These are phyloP conservation scores for Galerucella pusilla DNA, from an alignment of 2,888 invertebrate genomes.

Conservation along the genomic window DNA sequence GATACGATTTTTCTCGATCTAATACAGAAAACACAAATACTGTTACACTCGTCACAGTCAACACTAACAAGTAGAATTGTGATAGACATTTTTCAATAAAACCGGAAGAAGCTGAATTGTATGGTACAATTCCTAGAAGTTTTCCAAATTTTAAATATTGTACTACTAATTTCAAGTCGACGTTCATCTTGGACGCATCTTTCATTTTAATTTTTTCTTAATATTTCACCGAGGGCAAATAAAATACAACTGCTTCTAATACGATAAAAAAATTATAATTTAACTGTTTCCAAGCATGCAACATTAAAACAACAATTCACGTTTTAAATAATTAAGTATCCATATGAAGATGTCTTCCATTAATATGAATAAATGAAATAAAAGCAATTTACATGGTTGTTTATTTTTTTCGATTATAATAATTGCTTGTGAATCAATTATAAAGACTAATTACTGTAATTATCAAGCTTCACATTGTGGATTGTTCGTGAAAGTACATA, in stretches of 20 bases:
- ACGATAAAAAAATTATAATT: background rate
- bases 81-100: constrained; percentile 8
- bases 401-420: background rate
- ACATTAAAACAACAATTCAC: background rate
- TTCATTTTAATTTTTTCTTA: background rate
- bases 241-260: background rate
- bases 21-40: constrained; percentile 9
- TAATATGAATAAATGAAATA: background rate
- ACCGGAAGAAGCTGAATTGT: background rate
- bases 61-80: background rate
- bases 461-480: too few relatives aligned
- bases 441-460: background rate
- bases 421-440: background rate
- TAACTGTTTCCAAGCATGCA: constrained; percentile 1
- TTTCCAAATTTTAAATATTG: constrained; percentile 12
- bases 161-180: constrained; percentile 19
- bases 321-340: background rate
- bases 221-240: background rate
- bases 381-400: background rate
- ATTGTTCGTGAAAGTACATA: too few relatives aligned
- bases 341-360: background rate
- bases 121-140: constrained; percentile 7
- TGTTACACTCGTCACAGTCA: background rate
- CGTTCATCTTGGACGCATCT: background rate
- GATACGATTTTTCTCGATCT: constrained; percentile 13